Evolutionary conservation across 2,113 vertebrate genomes (phyloP).

Genomic region (Pteropus alecto): DNA sequence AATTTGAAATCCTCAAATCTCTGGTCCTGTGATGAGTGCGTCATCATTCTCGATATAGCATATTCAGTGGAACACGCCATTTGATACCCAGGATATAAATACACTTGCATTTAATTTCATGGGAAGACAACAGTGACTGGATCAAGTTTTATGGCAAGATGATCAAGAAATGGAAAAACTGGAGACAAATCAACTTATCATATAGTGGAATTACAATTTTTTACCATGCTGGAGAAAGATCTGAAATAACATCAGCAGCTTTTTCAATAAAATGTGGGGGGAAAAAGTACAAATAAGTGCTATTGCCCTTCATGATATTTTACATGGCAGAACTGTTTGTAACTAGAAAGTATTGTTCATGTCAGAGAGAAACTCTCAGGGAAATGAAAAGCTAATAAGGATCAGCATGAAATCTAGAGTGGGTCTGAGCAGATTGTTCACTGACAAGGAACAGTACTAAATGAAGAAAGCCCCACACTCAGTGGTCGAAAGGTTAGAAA

Average conservation of each 20-base stretch:
- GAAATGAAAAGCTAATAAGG: constrained; percentile 59
- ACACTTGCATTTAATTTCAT: neutral
- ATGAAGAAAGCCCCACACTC: neutral
- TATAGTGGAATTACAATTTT: neutral
- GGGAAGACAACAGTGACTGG: neutral
- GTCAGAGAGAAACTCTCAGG: constrained; percentile 46
- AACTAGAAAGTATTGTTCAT: constrained; percentile 28
- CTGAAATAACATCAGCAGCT: neutral
- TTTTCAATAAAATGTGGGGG: neutral
- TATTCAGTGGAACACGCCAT: neutral
- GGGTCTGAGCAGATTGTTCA: constrained; percentile 34
- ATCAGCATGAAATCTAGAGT: constrained; percentile 51
- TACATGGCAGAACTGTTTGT: constrained; percentile 12
- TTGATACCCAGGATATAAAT: neutral
- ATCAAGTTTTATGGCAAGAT: neutral
- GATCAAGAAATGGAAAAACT: neutral
- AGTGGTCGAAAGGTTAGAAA: constrained; percentile 20
- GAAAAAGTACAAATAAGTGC: neutral
- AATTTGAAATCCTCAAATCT: neutral
- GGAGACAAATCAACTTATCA: neutral
- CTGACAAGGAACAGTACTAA: neutral
- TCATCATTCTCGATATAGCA: neutral
- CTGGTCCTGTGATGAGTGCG: neutral
- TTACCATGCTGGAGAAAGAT: neutral
- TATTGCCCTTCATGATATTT: neutral